Evolutionary conservation across 2,888 invertebrate genomes (phyloP).

Genomic region (Thecophora atra): DNA sequence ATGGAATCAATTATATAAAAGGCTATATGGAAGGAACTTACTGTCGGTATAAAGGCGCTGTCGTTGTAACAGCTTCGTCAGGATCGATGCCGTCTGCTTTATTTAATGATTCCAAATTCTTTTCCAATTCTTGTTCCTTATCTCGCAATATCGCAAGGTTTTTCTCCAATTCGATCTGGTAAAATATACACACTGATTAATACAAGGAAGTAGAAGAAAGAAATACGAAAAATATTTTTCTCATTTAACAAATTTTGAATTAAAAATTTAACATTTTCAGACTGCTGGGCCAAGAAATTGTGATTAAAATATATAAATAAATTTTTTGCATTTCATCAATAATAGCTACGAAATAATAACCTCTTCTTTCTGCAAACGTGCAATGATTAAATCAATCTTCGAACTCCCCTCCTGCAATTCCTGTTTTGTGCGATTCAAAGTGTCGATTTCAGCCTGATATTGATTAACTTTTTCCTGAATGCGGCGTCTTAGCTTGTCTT

Average conservation of each 20-base stretch:
- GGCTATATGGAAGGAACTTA: constrained; percentile 65
- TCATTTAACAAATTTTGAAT: too few species aligned
- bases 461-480: constrained; percentile 91
- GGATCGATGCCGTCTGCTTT: constrained; percentile 87
- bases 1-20: background rate
- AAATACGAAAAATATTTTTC: too few species aligned
- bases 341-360: too few species aligned
- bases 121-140: constrained; percentile 86
- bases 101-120: constrained; percentile 79
- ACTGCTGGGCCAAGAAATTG: too few species aligned
- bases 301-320: too few species aligned
- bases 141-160: constrained; percentile 85
- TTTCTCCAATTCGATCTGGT: constrained; percentile 79
- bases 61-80: constrained; percentile 96
- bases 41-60: constrained; percentile 96
- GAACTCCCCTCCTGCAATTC: constrained; percentile 86
- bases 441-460: constrained; percentile 90
- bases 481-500: constrained; percentile 89
- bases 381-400: constrained; percentile 82
- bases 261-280: too few species aligned
- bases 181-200: too few species aligned
- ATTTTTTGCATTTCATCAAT: too few species aligned
- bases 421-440: constrained; percentile 84
- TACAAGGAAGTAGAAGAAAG: too few species aligned
- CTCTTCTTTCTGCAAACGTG: constrained; percentile 79